Conservation (phyloP, 2,797 vertebrate species). For the Eulemur mongoz region DNA sequence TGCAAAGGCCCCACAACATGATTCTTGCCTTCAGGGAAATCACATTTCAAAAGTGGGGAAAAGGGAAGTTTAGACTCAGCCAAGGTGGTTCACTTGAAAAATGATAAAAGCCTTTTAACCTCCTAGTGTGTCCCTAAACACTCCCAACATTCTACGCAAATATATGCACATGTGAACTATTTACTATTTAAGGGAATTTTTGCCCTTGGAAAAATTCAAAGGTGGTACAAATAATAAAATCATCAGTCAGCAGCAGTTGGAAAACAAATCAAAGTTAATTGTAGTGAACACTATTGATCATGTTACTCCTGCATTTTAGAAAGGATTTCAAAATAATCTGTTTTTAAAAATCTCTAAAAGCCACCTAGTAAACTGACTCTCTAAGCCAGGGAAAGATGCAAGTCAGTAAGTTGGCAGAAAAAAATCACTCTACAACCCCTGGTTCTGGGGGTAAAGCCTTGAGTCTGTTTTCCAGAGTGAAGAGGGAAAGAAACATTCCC, state of each 20-base stretch:
- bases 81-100: background rate
- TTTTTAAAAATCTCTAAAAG: background rate
- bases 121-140: background rate
- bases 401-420: background rate
- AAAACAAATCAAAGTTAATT: constrained; percentile 16
- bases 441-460: background rate
- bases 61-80: background rate
- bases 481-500: background rate
- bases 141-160: background rate
- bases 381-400: background rate
- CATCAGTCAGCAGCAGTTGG: background rate
- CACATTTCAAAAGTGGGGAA: constrained; percentile 36
- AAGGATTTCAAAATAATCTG: background rate
- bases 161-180: background rate
- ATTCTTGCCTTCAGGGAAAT: background rate
- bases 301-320: background rate
- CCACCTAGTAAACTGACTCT: background rate
- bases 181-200: background rate
- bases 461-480: background rate
- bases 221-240: background rate
- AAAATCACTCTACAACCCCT: background rate
- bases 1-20: background rate
- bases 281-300: background rate
- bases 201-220: constrained; percentile 33
- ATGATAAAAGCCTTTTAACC: background rate